These are phyloP conservation scores for Aphidius colemani DNA, from an alignment of 2,888 invertebrate species.

Conservation along the genomic window DNA sequence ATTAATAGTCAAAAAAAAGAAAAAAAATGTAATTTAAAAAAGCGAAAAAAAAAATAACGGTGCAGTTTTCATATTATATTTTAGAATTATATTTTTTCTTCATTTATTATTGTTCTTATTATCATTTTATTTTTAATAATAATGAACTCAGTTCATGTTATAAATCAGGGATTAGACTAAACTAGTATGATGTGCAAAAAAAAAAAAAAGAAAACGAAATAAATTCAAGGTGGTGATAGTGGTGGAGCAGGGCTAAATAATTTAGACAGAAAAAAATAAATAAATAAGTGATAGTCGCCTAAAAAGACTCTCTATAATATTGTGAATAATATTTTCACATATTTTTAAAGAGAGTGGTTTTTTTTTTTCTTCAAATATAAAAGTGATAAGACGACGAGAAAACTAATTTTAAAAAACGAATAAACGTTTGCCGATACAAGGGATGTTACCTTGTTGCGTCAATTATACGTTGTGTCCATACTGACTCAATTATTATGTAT, in stretches of 20 bases:
- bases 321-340: not conserved
- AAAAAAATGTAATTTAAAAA: conserved; percentile 21
- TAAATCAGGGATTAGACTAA: conserved; percentile 59
- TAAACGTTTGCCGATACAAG: conserved; percentile 38
- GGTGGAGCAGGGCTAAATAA: conserved; percentile 48
- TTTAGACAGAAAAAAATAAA: conserved; percentile 32
- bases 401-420: conserved; percentile 23
- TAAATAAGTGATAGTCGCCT: conserved; percentile 31
- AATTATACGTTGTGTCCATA: conserved; percentile 58
- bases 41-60: conserved; percentile 18
- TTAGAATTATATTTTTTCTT: conserved; percentile 9
- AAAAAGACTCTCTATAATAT: conserved; percentile 10
- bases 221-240: conserved; percentile 50
- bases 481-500: conserved; percentile 59
- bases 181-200: conserved; percentile 50
- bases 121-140: conserved; percentile 40
- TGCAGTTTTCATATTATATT: conserved; percentile 20
- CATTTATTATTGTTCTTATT: conserved; percentile 1
- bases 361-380: too few species aligned
- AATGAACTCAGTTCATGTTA: conserved; percentile 57
- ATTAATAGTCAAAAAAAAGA: conserved; percentile 29
- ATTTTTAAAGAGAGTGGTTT: not conserved
- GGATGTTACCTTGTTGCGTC: conserved; percentile 54
- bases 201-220: conserved; percentile 17
- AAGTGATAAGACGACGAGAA: not conserved